Base-by-base conservation (phyloP, 2,888 invertebrate genomes). In the Eupithecia dodoneata region DNA sequence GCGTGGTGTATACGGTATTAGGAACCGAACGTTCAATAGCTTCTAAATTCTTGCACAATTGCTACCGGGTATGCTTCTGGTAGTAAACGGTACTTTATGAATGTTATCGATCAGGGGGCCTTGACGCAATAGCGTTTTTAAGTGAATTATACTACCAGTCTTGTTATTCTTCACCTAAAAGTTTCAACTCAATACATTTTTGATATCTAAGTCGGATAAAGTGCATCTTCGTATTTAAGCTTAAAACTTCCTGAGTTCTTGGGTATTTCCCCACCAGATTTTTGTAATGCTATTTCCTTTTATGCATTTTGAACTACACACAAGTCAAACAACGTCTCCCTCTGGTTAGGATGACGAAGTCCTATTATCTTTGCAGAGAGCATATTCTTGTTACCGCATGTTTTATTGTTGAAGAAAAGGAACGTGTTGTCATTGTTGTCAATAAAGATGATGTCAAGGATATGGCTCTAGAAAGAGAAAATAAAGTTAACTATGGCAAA, bases 1-100 rank as follows among this genome's bases (percentile, higher is more conserved):
- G 77, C 73, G 79, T 80, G 76, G 65, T 66, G 66, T 76, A 65
- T 72, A 52, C 72, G 65, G 73, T 78, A 75, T 76, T 74, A 72
- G 72, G 70, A 72, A 49, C 72, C 30, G 72, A 75, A 73, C 71
- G 49, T 74, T 74, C 41, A 72, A 71, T 72, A 63, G 71, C 18
- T 73, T 78, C 63, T 67, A 74, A 72, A 76, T 73, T 73, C 72
- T 70, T 66, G 45, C 6, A 9, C 55, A 73, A 80, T 69, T 70
- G 63, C 78, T 71, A 72, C 71, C 42, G 41, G 67, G 52, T 59
- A 41, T 55, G 13, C 66, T 42, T 66, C 47, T 55, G 70, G 15
- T 42, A 71, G 30, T 30, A 13, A 41, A 65, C 63, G n/a, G 59
- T 65, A 65, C 63, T 63, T 42, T 13, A 72, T 72, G 41, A 65